Base-by-base conservation (phyloP, 2,888 invertebrate genomes). In the Dryomyza anilis region DNA sequence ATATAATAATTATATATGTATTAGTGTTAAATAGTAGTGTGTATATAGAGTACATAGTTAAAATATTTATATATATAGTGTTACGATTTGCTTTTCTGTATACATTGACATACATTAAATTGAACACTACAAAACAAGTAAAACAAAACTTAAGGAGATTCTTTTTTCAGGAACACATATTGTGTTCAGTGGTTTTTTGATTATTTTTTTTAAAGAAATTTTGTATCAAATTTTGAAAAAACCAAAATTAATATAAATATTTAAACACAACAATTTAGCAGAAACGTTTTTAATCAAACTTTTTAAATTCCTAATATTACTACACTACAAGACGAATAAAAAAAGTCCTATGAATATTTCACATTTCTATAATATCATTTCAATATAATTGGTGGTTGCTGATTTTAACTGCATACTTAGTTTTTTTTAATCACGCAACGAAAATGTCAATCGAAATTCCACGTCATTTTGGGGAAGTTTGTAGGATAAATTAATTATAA, bases 91-190 rank as follows among this genome's bases (percentile, higher is more conserved):
- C 77, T 80, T 79, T 74, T 78, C 78, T 80, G 80, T 79, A 80
- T 79, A 79, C 76, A 80, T 76, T 77, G 67, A 79, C 78, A 80
- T 78, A 80, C 80, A 80, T 79, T 80, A 80, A 79, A 81, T 81
- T 82, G 81, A 81, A 80, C 82, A 81, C 81, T 81, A 82, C 81
- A 81, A 81, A 81, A 81, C 71, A 81, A 81, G 79, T 79, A 73
- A 72, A 78, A 79, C 82, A 81, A 81, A 81, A 81, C 81, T 78
- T 78, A 80, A 81, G 81, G 81, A 80, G 81, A 81, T 77, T 73
- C 68, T 62, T 64, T 64, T 62, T 56, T 25, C 50, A n/a, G 6
- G n/a, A n/a, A n/a, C 19, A 16, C 43, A 43, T 19, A 43, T 8
- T 43, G 43, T 43, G 43, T 43, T 43, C 16, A 16, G n/a, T 43